phyloP scores from a whole-genome alignment of 2,888 invertebrate genomes.

The Ochropacha duplaris region DNA sequence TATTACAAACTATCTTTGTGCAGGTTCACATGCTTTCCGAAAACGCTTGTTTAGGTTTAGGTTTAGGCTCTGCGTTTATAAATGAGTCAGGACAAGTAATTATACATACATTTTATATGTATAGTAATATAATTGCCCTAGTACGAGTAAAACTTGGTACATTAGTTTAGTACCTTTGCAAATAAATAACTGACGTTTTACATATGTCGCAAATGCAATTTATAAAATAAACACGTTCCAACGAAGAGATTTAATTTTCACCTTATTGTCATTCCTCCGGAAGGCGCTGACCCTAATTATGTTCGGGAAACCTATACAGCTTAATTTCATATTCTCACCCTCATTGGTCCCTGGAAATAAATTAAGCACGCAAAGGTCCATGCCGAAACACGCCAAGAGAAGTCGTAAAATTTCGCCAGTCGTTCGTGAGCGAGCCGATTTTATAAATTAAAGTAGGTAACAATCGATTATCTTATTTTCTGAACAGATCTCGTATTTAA shows the following conservation, averaged over 20 bases:
- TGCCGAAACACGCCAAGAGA: neutral
- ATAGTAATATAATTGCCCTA: no score
- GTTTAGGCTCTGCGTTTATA: no score
- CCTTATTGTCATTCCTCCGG: neutral
- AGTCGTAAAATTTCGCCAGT: neutral
- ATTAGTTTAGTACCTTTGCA: no score
- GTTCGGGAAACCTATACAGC: neutral
- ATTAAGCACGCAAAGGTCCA: neutral
- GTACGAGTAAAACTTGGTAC: no score
- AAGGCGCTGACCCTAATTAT: neutral
- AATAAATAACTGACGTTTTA: neutral
- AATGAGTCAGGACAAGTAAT: no score
- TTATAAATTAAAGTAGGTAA: neutral
- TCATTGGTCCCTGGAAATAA: neutral
- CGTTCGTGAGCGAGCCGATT: neutral
- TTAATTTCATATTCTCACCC: conserved; percentile 1
- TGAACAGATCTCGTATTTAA: neutral
- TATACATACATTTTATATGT: no score
- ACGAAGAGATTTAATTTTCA: neutral
- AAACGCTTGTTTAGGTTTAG: no score
- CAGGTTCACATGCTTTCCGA: no score
- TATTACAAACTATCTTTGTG: no score
- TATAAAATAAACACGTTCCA: neutral
- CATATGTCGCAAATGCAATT: neutral
- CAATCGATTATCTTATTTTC: neutral